Conservation (phyloP, 1,140 invertebrate species). For the Drosophila ironensis region DNA sequence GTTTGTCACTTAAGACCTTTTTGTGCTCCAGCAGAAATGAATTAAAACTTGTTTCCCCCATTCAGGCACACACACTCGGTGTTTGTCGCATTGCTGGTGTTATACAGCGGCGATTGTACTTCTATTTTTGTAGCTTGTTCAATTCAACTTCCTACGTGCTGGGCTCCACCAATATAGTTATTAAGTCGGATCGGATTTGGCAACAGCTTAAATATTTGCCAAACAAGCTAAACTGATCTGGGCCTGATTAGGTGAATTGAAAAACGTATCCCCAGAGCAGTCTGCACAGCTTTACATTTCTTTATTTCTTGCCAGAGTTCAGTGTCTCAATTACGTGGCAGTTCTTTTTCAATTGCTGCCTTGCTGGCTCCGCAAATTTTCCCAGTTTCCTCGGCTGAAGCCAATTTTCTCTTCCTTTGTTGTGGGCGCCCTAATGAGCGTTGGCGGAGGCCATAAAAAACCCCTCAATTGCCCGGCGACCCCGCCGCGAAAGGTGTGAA, state of each 20-base stretch:
- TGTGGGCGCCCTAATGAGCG: constrained; percentile 35
- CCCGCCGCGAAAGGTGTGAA: constrained; percentile 43
- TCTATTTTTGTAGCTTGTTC: constrained; percentile 39
- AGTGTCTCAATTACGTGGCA: constrained; percentile 15
- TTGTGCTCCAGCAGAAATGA: constrained; percentile 68
- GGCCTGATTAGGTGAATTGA: too few species aligned
- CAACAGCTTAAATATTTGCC: constrained; percentile 14
- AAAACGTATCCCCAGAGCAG: too few species aligned
- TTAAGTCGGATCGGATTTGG: constrained; percentile 44
- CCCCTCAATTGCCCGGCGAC: constrained; percentile 36
- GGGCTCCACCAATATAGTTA: constrained; percentile 32
- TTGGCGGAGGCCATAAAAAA: constrained; percentile 29
- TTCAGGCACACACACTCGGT: constrained; percentile 26
- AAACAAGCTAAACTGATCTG: constrained; percentile 6
- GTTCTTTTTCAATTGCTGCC: constrained; percentile 3
- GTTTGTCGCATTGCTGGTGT: constrained; percentile 36
- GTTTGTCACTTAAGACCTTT: constrained; percentile 76
- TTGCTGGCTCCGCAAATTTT: background rate
- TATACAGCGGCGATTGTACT: constrained; percentile 31
- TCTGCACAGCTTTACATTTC: background rate
- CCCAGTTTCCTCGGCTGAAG: constrained; percentile 15
- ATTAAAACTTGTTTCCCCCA: constrained; percentile 64
- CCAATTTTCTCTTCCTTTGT: constrained; percentile 26
- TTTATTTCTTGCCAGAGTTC: background rate
- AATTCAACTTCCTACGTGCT: constrained; percentile 41